These are phyloP conservation scores for Kryphioiulus occultus DNA, from an alignment of 2,888 invertebrate species.

Conservation along the genomic window DNA sequence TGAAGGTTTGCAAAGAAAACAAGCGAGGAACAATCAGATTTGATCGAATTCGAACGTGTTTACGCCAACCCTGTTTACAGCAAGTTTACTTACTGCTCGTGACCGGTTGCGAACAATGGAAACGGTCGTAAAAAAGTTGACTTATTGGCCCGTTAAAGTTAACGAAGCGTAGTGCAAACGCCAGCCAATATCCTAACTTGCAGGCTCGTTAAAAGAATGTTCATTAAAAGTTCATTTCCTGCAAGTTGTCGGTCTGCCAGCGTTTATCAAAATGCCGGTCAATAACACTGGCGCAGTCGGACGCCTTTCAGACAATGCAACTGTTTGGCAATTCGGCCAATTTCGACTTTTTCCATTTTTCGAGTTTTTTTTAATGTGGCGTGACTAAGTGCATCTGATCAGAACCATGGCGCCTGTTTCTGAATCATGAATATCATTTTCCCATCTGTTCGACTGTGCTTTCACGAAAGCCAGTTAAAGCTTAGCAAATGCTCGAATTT, in stretches of 20 bases:
- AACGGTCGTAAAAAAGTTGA: neutral
- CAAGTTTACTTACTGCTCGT: neutral
- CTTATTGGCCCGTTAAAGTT: neutral
- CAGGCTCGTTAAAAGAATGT: no score
- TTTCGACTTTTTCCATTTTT: neutral
- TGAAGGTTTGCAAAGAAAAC: neutral
- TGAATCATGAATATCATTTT: slow-evolving; percentile 7
- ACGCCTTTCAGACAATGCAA: neutral
- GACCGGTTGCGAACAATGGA: neutral
- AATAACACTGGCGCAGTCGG: neutral
- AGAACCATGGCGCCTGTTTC: neutral
- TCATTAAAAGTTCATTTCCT: neutral
- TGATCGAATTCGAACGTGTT: neutral
- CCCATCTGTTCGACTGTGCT: neutral
- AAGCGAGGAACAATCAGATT: neutral
- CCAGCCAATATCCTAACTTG: neutral
- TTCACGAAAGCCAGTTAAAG: neutral
- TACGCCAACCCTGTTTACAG: neutral
- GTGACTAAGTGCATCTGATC: slow-evolving; percentile 1
- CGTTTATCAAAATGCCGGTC: neutral
- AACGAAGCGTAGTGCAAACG: neutral
- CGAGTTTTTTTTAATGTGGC: neutral
- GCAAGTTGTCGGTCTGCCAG: neutral
- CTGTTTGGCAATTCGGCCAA: neutral
- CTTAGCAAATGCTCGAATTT: neutral